Percentiles rank a stretch among this genome's conserved stretches.
Evolutionary conservation across 2,888 invertebrate genomes (phyloP).

Genomic region (Ypsolopha sequella): DNA sequence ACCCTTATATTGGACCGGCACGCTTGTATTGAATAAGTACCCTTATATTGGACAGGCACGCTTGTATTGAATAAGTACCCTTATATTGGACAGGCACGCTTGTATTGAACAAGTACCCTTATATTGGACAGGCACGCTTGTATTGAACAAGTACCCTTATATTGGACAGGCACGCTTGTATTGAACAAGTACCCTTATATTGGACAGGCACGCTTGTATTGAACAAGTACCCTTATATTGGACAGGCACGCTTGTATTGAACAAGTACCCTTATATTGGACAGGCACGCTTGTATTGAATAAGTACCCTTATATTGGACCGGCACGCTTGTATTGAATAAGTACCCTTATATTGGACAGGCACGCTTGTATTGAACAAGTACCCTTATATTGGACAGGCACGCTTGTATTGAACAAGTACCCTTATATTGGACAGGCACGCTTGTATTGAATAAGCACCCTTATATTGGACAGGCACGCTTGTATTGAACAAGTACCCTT

Average conservation of each 20-base stretch:
- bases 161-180: slow-evolving; percentile 98
- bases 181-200: slow-evolving; percentile 99
- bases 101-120: slow-evolving; percentile 99
- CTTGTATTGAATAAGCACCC: too few species aligned
- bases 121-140: slow-evolving; percentile 98
- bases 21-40: slow-evolving; percentile 98
- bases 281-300: slow-evolving; percentile 98
- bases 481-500: slow-evolving; percentile 99
- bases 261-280: slow-evolving; percentile 97
- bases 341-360: slow-evolving; percentile 98
- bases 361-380: slow-evolving; percentile 98
- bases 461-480: slow-evolving; percentile 97
- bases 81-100: slow-evolving; percentile 97
- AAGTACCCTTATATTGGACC: too few species aligned
- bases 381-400: slow-evolving; percentile 97
- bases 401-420: slow-evolving; percentile 98
- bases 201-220: slow-evolving; percentile 97
- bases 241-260: slow-evolving; percentile 98
- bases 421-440: slow-evolving; percentile 98
- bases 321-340: slow-evolving; percentile 99
- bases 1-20: too few species aligned
- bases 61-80: slow-evolving; percentile 99
- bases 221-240: slow-evolving; percentile 98
- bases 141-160: slow-evolving; percentile 97
- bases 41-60: slow-evolving; percentile 98